These are phyloP conservation scores for Drusus annulatus DNA, from an alignment of 1,140 invertebrate species.

Conservation along the genomic window DNA sequence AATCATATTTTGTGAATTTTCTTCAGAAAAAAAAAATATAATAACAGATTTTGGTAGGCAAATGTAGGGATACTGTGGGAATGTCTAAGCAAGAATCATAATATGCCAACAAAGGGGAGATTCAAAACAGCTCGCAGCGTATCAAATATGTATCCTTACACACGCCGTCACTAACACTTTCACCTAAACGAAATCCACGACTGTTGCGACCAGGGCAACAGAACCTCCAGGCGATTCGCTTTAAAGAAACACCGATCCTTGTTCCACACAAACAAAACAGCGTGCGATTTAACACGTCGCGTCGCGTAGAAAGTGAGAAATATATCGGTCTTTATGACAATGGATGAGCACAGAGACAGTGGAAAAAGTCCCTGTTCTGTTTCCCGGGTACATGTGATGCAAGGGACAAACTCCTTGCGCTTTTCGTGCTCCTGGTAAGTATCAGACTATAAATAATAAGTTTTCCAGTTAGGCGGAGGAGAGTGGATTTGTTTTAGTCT, in stretches of 20 bases:
- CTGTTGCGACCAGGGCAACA: constrained; percentile 20
- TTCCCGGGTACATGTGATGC: background rate
- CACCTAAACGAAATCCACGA: constrained; percentile 41
- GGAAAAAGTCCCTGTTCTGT: constrained; percentile 9
- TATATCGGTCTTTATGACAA: constrained; percentile 58
- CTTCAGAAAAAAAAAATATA: no score
- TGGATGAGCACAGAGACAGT: constrained; percentile 47
- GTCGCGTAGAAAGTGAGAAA: constrained; percentile 54
- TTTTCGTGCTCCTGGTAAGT: constrained; percentile 39
- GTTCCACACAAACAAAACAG: constrained; percentile 38
- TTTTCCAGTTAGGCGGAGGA: constrained; percentile 31
- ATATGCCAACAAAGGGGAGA: background rate
- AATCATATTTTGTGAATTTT: no score
- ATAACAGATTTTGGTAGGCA: background rate
- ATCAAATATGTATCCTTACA: constrained; percentile 52
- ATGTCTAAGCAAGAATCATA: background rate
- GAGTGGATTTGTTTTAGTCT: constrained; percentile 46
- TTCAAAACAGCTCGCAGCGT: constrained; percentile 1
- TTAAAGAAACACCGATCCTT: constrained; percentile 36
- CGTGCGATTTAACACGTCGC: constrained; percentile 55
- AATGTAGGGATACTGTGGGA: background rate
- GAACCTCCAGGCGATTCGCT: background rate
- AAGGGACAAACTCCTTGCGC: no score
- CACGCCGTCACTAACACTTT: constrained; percentile 48
- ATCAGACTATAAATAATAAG: constrained; percentile 49